Conservation (phyloP, 2,888 invertebrate genomes). For the Spicauda simplicius region DNA sequence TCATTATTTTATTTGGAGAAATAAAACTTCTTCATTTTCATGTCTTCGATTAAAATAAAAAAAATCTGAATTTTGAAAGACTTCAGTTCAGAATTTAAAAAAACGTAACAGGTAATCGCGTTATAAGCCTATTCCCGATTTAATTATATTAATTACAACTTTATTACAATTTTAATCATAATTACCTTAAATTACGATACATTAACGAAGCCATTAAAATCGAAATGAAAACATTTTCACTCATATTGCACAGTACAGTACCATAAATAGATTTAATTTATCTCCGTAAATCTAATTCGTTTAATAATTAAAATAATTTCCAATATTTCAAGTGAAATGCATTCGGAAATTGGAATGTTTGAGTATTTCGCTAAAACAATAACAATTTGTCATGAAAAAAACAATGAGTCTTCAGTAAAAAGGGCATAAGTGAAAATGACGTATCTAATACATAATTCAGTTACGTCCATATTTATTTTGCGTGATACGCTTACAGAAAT, state of each 20-base stretch:
- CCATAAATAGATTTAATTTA: conserved; percentile 68
- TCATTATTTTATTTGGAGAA: conserved; percentile 74
- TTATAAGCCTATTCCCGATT: conserved; percentile 74
- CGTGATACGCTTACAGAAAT: too few relatives aligned
- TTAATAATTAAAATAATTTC: conserved; percentile 21
- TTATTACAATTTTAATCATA: conserved; percentile 76
- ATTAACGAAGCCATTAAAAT: conserved; percentile 67
- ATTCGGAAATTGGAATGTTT: conserved; percentile 16
- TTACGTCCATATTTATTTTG: too few relatives aligned
- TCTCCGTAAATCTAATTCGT: conserved; percentile 27
- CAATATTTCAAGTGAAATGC: conserved; percentile 15
- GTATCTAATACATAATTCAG: too few relatives aligned
- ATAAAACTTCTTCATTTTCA: conserved; percentile 67
- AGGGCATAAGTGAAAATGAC: background rate
- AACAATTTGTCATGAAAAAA: conserved; percentile 24
- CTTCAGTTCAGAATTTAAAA: conserved; percentile 59
- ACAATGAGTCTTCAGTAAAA: background rate
- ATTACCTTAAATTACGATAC: conserved; percentile 66
- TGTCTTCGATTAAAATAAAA: conserved; percentile 62
- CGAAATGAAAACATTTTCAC: conserved; percentile 69
- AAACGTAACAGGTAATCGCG: conserved; percentile 74
- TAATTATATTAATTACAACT: conserved; percentile 71
- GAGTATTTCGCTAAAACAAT: conserved; percentile 34
- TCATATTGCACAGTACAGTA: conserved; percentile 79
- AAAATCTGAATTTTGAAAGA: conserved; percentile 49